Percentiles rank a stretch among this genome's conserved stretches.
Evolutionary conservation across 2,797 vertebrate species (phyloP).

Genomic region (Sebastes iracundus): DNA sequence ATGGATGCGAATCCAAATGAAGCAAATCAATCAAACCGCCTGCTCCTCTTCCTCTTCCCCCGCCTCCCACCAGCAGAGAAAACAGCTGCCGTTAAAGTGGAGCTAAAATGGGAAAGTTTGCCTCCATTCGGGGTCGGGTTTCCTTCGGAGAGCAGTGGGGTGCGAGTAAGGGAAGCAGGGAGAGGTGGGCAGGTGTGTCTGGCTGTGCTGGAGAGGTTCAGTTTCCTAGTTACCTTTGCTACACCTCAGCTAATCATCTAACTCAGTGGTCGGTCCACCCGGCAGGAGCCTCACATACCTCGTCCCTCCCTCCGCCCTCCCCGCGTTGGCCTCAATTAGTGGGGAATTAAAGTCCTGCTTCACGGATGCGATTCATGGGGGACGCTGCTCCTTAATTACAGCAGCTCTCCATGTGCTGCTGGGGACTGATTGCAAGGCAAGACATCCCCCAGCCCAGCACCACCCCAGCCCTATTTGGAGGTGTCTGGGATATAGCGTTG

Average conservation of each 20-base stretch:
- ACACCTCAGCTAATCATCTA: slow-evolving; percentile 74
- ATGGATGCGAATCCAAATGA: slow-evolving; percentile 74
- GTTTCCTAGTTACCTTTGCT: slow-evolving; percentile 66
- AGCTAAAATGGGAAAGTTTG: slow-evolving; percentile 57
- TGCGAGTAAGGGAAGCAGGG: background rate
- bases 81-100: slow-evolving; percentile 48
- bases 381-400: slow-evolving; percentile 79
- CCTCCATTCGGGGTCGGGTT: slow-evolving; percentile 41
- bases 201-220: slow-evolving; percentile 58
- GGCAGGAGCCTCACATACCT: slow-evolving; percentile 52
- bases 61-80: slow-evolving; percentile 37
- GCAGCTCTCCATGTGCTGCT: slow-evolving; percentile 71
- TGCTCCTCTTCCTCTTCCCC: slow-evolving; percentile 10
- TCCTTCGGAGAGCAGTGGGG: slow-evolving; percentile 46
- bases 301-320: slow-evolving; percentile 47
- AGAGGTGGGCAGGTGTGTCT: slow-evolving; percentile 71
- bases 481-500: slow-evolving; percentile 55
- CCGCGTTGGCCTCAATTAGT: slow-evolving; percentile 79
- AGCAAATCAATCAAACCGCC: slow-evolving; percentile 78
- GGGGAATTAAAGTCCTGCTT: slow-evolving; percentile 81
- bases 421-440: slow-evolving; percentile 76
- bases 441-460: slow-evolving; percentile 51
- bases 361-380: slow-evolving; percentile 69
- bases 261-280: slow-evolving; percentile 73
- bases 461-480: slow-evolving; percentile 35